phyloP scores from a whole-genome alignment of 2,113 vertebrate genomes.

The Festucalex cinctus region DNA sequence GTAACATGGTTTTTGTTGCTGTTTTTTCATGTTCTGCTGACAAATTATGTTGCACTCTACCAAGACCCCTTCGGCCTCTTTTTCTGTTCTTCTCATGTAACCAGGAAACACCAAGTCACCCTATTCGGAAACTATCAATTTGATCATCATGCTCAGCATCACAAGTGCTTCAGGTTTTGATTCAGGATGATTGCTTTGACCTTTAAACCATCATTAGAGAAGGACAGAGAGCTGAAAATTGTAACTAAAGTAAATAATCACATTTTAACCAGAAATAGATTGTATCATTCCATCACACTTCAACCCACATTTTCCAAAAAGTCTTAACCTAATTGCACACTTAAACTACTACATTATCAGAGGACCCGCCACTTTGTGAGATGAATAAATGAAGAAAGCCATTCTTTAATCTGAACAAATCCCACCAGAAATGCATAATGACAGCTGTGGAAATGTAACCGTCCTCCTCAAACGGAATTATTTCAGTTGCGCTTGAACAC shows the following conservation, averaged over 20 bases:
- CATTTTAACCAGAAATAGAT: background rate
- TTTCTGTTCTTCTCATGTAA: constrained; percentile 25
- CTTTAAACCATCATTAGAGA: constrained; percentile 37
- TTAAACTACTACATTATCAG: constrained; percentile 45
- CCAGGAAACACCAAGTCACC: constrained; percentile 27
- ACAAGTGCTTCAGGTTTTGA: constrained; percentile 43
- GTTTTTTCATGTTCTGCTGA: constrained; percentile 6
- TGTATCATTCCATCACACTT: background rate
- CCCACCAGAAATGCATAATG: constrained; percentile 59
- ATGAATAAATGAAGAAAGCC: constrained; percentile 68
- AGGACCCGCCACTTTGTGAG: constrained; percentile 58
- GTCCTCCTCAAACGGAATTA: constrained; percentile 74
- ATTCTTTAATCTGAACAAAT: constrained; percentile 58
- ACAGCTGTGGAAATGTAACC: constrained; percentile 72
- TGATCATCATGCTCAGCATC: constrained; percentile 40
- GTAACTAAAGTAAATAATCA: background rate
- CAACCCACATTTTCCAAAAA: background rate
- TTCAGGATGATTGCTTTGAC: constrained; percentile 44
- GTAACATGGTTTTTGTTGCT: background rate
- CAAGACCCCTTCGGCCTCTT: constrained; percentile 45
- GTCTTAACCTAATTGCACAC: background rate
- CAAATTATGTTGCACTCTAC: constrained; percentile 33
- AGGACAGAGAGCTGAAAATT: constrained; percentile 20
- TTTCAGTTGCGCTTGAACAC: constrained; percentile 60
- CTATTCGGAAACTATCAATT: constrained; percentile 46